Base-by-base conservation (phyloP, 2,113 vertebrate genomes). In the Platycercus adscitus region DNA sequence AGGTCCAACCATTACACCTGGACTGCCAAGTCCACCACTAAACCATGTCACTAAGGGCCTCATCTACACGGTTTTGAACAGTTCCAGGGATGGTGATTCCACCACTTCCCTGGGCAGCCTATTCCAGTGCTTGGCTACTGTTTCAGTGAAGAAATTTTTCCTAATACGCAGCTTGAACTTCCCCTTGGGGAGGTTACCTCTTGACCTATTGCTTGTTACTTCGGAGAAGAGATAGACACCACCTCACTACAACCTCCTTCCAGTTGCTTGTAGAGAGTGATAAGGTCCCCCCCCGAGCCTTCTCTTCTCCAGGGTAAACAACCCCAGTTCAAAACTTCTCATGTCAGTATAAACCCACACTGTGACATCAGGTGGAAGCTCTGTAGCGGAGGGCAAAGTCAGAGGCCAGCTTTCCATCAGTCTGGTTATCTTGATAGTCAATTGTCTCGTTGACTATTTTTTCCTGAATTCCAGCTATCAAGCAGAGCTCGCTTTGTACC, bases 311-410 rank as follows among this genome's bases (percentile, higher is more conserved):
- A 35, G 33, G 14, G 2, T 35, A 35, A 58, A 24, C 56, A 35
- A 35, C 56, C 20, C 56, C 13, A 58, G 33, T 16, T 58, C 41
- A 6, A 3, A 63, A 26, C 2, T 6, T 11, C 3, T 10, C 2
- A 1, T 4, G 9, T 15, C 5, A 3, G 5, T 28, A 2, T 5
- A 25, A 71, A 43, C 10, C 6, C 17, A 0, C 21, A 0, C 12
- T 20, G 17, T 13, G 15, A 7, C 16, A 1, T 25, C 19, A 3
- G 8, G 19, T 15, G 16, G 39, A 33, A 35, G n/a, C 44, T 39
- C 24, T 33, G 7, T 12, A 33, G 49, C 25, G 31, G 6, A 29
- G 12, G 4, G 16, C 13, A 10, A 15, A 33, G 13, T 5, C 55
- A 24, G 29, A 39, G 29, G 17, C 29, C 5, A 11, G 3, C 21